Evolutionary conservation across 2,797 vertebrate species (phyloP).

Genomic region (Pipistrellus pygmaeus): DNA sequence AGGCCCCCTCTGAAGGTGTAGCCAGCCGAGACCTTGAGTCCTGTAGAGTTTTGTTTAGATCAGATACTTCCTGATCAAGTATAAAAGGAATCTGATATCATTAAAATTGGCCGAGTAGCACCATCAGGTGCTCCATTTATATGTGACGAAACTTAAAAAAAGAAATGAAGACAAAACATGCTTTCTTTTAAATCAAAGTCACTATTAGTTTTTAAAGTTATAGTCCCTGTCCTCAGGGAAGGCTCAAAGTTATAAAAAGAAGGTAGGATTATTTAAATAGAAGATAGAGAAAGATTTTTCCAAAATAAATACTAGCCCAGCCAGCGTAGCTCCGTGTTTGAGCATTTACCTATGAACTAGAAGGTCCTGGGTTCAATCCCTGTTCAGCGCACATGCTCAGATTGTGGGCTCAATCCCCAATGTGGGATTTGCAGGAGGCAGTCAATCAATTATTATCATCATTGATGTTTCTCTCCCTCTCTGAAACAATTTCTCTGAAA

Average conservation of each 20-base stretch:
- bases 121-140: background rate
- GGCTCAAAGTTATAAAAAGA: background rate
- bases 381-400: too few relatives aligned
- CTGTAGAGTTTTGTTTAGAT: background rate
- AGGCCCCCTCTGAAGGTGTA: background rate
- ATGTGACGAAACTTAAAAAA: background rate
- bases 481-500: too few relatives aligned
- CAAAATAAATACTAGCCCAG: background rate
- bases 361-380: too few relatives aligned
- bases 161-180: background rate
- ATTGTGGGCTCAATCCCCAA: too few relatives aligned
- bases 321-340: too few relatives aligned
- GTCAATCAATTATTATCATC: too few relatives aligned
- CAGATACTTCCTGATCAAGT: background rate
- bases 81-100: background rate
- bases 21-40: background rate
- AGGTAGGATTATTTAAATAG: slow-evolving; percentile 16
- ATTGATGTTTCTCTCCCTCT: too few relatives aligned
- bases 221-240: background rate
- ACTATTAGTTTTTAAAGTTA: background rate
- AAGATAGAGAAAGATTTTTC: background rate
- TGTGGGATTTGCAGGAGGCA: too few relatives aligned
- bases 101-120: background rate
- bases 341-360: too few relatives aligned
- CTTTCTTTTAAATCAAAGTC: background rate